Percentiles rank a stretch among this genome's conserved stretches.
Conservation (phyloP, 2,113 vertebrate genomes). For the Erythrocebus patas region DNA sequence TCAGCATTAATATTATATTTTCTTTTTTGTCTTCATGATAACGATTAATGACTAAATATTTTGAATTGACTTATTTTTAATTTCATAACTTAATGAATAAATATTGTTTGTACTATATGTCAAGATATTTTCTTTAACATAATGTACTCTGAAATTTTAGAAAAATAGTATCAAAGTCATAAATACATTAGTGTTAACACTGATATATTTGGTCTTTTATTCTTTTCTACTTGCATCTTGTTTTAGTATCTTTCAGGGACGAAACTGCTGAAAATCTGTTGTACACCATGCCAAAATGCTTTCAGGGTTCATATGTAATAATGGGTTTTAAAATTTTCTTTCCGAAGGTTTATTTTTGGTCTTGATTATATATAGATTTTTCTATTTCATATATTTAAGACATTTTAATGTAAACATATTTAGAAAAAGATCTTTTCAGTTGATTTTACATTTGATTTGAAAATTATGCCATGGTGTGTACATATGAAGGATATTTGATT, state of each 20-base stretch:
- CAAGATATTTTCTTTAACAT: not conserved
- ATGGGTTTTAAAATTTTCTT: not conserved
- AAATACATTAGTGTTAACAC: not conserved
- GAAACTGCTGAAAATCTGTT: not conserved
- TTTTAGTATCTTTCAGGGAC: not conserved
- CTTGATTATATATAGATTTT: not conserved
- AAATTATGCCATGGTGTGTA: not conserved
- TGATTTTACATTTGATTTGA: not conserved
- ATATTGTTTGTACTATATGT: not conserved
- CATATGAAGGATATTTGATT: not conserved
- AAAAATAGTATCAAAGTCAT: not conserved
- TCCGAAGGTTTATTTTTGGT: not conserved
- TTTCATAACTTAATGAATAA: not conserved
- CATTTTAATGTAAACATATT: not conserved
- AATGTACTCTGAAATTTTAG: not conserved
- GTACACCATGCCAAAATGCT: not conserved
- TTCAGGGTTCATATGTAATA: not conserved
- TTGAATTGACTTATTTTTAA: not conserved
- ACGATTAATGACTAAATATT: not conserved
- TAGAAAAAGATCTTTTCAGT: not conserved
- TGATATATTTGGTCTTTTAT: not conserved
- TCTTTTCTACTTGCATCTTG: not conserved
- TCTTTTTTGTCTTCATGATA: not conserved
- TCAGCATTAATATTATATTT: not conserved
- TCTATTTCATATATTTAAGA: not conserved